These are phyloP conservation scores for Loriculus beryllinus DNA, from an alignment of 2,797 vertebrate species.

Conservation along the genomic window DNA sequence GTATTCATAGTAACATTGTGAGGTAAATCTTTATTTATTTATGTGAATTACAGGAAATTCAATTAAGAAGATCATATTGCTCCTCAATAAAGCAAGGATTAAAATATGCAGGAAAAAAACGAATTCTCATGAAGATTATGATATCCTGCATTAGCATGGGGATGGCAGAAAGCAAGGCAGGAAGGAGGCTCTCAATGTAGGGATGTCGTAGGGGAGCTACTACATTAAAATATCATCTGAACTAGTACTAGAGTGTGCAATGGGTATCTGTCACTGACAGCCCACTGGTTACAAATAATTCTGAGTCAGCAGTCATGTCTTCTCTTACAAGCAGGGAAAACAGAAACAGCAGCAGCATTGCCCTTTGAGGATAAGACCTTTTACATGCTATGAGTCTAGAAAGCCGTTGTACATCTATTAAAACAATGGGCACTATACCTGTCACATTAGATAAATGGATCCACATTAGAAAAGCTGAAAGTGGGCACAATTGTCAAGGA, in stretches of 20 bases:
- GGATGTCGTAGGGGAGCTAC: not conserved
- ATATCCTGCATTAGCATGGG: not conserved
- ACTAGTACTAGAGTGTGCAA: not conserved
- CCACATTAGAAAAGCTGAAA: not conserved
- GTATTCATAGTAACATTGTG: not conserved
- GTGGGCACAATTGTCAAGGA: not conserved
- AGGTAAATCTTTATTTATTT: not conserved
- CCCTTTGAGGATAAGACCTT: slow-evolving; percentile 9
- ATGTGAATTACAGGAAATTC: not conserved
- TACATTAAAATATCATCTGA: not conserved
- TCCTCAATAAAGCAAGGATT: not conserved
- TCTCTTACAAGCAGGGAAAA: slow-evolving; percentile 25
- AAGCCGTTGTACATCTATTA: slow-evolving; percentile 22
- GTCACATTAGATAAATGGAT: slow-evolving; percentile 33
- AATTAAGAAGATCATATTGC: not conserved
- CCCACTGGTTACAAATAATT: slow-evolving; percentile 38
- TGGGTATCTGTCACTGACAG: slow-evolving; percentile 21
- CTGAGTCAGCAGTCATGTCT: slow-evolving; percentile 28
- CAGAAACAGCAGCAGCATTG: not conserved
- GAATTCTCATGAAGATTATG: not conserved
- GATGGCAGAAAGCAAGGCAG: not conserved
- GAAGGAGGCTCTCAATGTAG: not conserved
- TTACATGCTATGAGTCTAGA: slow-evolving; percentile 13
- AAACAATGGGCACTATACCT: not conserved
- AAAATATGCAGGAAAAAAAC: not conserved